A percentile compares a stretch with the other conserved stretches of the same genome.
Conservation (phyloP, 64 coral and sea anemone species). For the Montipora capricornis region DNA sequence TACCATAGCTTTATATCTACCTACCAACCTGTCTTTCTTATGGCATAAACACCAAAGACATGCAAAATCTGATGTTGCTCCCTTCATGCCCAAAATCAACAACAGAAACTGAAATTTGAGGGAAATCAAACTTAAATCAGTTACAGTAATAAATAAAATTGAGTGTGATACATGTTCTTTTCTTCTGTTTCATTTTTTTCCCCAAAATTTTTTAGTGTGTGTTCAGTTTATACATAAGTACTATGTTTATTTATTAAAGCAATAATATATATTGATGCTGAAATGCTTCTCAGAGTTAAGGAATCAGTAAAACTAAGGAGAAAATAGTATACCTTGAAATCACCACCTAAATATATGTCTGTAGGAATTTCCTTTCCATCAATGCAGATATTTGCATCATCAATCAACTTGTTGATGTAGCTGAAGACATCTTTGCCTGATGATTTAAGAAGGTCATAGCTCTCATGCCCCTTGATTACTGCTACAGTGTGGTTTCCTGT, state of each 20-base stretch:
- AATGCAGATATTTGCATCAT: not conserved
- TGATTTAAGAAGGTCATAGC: not conserved
- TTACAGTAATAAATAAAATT: not conserved
- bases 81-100: not conserved
- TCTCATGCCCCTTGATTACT: not conserved
- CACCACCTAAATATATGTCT: not conserved
- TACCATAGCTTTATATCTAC: no score
- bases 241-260: not conserved
- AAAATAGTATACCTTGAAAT: not conserved
- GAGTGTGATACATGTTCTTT: not conserved
- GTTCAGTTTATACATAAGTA: not conserved
- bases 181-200: not conserved
- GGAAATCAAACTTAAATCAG: not conserved
- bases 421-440: not conserved
- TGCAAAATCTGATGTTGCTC: not conserved
- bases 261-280: not conserved
- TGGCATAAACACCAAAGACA: not conserved
- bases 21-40: conserved; percentile 4
- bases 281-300: not conserved
- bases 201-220: not conserved
- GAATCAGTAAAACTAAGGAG: not conserved
- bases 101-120: conserved; percentile 1
- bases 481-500: not conserved
- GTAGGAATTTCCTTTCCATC: not conserved
- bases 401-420: not conserved